A percentile compares a stretch with the other conserved stretches of the same genome.
Conservation (phyloP, 2,888 invertebrate species). For the Pyrochroa serraticornis region DNA sequence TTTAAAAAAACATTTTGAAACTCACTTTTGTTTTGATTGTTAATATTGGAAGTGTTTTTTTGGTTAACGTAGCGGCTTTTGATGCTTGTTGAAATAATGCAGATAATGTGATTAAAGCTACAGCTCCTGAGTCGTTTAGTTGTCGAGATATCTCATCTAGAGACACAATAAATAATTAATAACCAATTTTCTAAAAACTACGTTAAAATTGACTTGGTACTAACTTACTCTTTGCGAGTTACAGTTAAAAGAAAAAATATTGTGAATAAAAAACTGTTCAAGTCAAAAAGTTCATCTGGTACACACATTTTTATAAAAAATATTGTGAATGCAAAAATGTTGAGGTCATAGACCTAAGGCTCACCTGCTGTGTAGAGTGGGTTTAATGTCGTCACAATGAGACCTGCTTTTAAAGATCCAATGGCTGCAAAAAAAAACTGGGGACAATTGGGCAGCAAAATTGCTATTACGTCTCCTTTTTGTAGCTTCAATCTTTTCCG, state of each 20-base stretch:
- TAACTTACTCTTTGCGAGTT: too few relatives aligned
- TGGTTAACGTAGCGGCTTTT: conserved; percentile 58
- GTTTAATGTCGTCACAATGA: conserved; percentile 74
- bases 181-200: not conserved
- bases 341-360: too few relatives aligned
- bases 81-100: conserved; percentile 60
- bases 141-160: conserved; percentile 73
- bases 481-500: conserved; percentile 69
- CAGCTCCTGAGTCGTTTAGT: conserved; percentile 64
- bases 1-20: not conserved
- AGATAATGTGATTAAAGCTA: conserved; percentile 66
- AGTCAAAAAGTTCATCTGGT: too few relatives aligned
- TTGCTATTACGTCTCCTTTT: conserved; percentile 71
- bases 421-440: conserved; percentile 73
- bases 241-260: too few relatives aligned
- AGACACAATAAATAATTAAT: conserved; percentile 30
- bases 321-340: too few relatives aligned
- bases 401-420: conserved; percentile 73
- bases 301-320: too few relatives aligned
- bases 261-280: too few relatives aligned
- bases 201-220: not conserved
- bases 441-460: conserved; percentile 78
- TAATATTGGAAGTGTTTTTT: conserved; percentile 60
- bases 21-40: conserved; percentile 58
- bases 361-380: conserved; percentile 68